A percentile compares a stretch with the other conserved stretches of the same genome.
Conservation (phyloP, 2,888 invertebrate species). For the Melolontha melolontha region DNA sequence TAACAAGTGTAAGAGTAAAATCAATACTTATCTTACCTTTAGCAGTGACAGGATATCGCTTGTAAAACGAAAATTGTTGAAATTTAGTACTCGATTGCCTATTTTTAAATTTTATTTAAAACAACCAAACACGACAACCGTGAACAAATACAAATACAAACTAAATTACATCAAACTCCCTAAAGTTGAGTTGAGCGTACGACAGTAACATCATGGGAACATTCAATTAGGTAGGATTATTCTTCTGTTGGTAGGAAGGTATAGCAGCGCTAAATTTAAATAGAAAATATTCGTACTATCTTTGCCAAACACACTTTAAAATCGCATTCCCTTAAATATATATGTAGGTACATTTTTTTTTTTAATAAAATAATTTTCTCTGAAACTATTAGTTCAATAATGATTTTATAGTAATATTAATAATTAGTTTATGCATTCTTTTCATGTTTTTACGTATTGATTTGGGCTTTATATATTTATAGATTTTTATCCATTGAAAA, state of each 20-base stretch:
- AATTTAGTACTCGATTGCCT: not conserved
- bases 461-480: no score
- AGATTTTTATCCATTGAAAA: no score
- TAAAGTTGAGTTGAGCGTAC: constrained; percentile 13
- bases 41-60: constrained; percentile 7
- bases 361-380: no score
- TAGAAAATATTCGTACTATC: no score
- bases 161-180: constrained; percentile 40
- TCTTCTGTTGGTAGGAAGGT: constrained; percentile 19
- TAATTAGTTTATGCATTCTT: no score
- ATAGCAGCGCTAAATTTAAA: constrained; percentile 23
- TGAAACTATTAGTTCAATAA: no score
- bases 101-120: constrained; percentile 38
- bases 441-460: no score
- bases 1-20: constrained; percentile 1
- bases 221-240: not conserved
- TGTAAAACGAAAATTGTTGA: constrained; percentile 14
- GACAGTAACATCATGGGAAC: constrained; percentile 9
- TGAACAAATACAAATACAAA: constrained; percentile 33
- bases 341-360: no score
- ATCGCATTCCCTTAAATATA: no score
- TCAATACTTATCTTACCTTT: constrained; percentile 26
- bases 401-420: no score
- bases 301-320: no score
- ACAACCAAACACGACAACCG: constrained; percentile 41